phyloP scores from a whole-genome alignment of 2,888 invertebrate genomes.

The Trisateles emortualis region DNA sequence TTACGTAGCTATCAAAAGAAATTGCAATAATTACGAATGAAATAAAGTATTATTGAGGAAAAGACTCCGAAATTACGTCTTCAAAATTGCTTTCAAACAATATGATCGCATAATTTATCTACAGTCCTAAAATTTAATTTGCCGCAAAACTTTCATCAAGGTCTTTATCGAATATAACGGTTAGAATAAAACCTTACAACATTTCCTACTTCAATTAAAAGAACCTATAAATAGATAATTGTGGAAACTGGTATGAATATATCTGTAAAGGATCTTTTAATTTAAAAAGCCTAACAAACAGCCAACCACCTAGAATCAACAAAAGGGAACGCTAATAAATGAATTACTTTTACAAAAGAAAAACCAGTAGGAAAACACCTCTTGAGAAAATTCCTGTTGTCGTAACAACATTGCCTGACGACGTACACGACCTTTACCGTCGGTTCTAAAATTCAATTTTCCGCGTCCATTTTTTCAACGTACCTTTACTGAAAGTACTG shows the following conservation, averaged over 20 bases:
- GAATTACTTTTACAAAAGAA: conserved; percentile 2
- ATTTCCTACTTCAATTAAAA: background rate
- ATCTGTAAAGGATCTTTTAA: background rate
- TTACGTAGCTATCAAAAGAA: background rate
- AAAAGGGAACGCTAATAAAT: conserved; percentile 4
- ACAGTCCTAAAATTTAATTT: conserved; percentile 42
- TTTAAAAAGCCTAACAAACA: background rate
- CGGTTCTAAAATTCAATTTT: conserved; percentile 47
- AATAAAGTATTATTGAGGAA: background rate
- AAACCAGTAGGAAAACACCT: background rate
- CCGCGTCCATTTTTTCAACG: conserved; percentile 32
- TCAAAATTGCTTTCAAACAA: conserved; percentile 1
- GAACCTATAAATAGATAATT: background rate
- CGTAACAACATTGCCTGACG: conserved; percentile 9
- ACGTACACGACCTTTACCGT: conserved; percentile 3
- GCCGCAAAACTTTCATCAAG: conserved; percentile 24
- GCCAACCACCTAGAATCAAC: background rate
- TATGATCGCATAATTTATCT: background rate
- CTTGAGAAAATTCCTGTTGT: conserved; percentile 4
- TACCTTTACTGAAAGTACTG: conserved; percentile 10
- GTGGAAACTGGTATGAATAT: background rate
- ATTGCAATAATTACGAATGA: background rate
- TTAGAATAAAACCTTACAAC: background rate
- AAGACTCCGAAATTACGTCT: background rate
- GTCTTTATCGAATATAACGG: background rate